Evolutionary conservation across 2,797 vertebrate species (phyloP), one percentile per base, ranked within the genome.

Genomic region (Otus scops): DNA sequence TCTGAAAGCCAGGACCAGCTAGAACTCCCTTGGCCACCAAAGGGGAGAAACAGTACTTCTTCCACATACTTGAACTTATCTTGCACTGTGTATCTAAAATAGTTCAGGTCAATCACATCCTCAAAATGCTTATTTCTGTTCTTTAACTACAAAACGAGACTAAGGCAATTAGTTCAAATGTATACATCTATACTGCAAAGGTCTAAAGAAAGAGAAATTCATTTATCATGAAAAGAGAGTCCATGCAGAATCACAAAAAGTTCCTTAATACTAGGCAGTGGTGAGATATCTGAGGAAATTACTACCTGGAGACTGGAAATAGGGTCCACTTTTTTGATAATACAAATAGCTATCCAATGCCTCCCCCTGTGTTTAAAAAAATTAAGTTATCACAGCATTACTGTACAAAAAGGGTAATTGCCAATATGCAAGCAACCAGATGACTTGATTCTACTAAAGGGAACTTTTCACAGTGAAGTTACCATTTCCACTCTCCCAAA

Each of bases 71-170:
- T 63, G 48, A 94, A 74, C 70, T 86, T 83, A 85, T 73, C 54
- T 50, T 89, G 43, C 4, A 11, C 45, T 2, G 18, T 4, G 50
- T 7, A 61, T 36, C 83, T 63, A 81, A 81, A 94, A 93, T 28
- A 94, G 85, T 23, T 54, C 88, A 94, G 92, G 88, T 88, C 85
- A 96, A 94, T 88, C 73, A 84, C 74, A 71, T 54, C 73, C 80
- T 76, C 61, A 86, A 95, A 93, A 88, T 61, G 61, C 64, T n/a
- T 47, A 59, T 59, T 95, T 84, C 69, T 68, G 41, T 47, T 71
- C 69, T 64, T 73, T 51, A 70, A 41, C 82, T 93, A 75, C 73
- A 81, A 76, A 90, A 95, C 43, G 85, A 92, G 70, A 63, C 30
- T 24, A 36, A 93, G 41, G 69, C 80, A 79, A 43, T 24, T n/a